phyloP scores from a whole-genome alignment of 2,888 invertebrate genomes.

The Drosophila atripex region DNA sequence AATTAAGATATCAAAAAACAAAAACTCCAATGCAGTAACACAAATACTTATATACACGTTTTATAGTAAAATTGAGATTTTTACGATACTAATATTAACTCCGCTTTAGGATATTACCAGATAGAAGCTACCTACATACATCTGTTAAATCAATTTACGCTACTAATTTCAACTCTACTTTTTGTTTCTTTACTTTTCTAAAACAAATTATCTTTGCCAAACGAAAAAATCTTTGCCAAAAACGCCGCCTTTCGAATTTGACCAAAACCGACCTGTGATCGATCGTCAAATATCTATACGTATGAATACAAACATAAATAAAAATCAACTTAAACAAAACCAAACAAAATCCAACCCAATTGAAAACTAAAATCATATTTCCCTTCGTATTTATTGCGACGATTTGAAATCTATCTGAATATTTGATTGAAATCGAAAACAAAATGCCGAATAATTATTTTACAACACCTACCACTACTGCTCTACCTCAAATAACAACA shows the following conservation, averaged over 20 bases:
- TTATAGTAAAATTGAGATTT: constrained; percentile 22
- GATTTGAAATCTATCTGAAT: constrained; percentile 31
- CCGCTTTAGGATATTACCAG: constrained; percentile 40
- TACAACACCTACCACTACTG: constrained; percentile 48
- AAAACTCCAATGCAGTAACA: constrained; percentile 25
- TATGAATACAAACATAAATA: constrained; percentile 11
- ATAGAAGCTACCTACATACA: constrained; percentile 24
- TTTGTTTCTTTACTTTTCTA: constrained; percentile 63
- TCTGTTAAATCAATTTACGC: constrained; percentile 41
- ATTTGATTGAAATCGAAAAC: constrained; percentile 36
- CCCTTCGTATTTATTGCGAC: constrained; percentile 33
- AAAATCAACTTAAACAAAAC: constrained; percentile 15
- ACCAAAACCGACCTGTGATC: constrained; percentile 38
- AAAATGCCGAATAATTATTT: constrained; percentile 48
- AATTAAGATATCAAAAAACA: constrained; percentile 13
- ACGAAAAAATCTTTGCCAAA: constrained; percentile 23
- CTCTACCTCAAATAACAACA: constrained; percentile 18
- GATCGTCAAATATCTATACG: constrained; percentile 25
- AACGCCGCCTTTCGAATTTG: constrained; percentile 42
- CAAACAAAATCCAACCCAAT: constrained; percentile 7
- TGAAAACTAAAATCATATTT: constrained; percentile 38
- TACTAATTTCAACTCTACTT: constrained; percentile 73
- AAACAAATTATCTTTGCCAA: constrained; percentile 26
- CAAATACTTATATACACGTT: constrained; percentile 21
- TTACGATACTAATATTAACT: constrained; percentile 8